Evolutionary conservation across 1,140 invertebrate genomes (phyloP), one percentile per base, ranked within the genome.

Genomic region (Diachasmimorpha longicaudata): DNA sequence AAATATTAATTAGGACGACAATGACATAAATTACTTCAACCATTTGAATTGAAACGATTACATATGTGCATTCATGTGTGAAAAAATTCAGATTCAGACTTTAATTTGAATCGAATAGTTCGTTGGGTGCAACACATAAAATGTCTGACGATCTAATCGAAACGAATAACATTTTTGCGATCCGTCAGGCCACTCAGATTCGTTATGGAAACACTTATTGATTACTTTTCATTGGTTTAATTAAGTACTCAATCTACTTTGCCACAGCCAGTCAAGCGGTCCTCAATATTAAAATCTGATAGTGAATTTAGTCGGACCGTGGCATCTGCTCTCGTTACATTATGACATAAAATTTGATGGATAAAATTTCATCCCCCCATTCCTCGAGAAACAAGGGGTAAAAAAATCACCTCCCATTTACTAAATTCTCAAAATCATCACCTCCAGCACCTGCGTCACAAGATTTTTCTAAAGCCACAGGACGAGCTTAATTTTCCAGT

Each of bases 341-440:
- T 55, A 55, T 55, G 48, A 55, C 48, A 55, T 55, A 55, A 55
- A 55, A 16, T 19, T n/a, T 42, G 39, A 42, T 42, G 39, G 48
- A 55, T 55, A 55, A 55, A 55, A 55, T 55, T 55, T 55, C 5
- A 55, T 55, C 48, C 48, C 48, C n/a, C 14, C 9, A 55, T 0
- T 4, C 11, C 4, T n/a, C n/a, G n/a, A n/a, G 6, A 55, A 55
- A 55, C 48, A 8, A 55, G 48, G 19, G 14, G n/a, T 10, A 55
- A 55, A 55, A 55, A 55, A 55, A 55, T 55, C n/a, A 55, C 55
- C 42, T 31, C 63, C 58, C 58, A 42, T 69, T 44, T 58, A 74
- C 76, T 74, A 74, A 76, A 78, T 81, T 78, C 79, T 74, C 75
- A 70, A 74, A 70, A 44, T 25, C 67, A 16, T 63, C 44, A 19